phyloP scores from a whole-genome alignment of 2,113 vertebrate genomes.

The Macquaria australasica region DNA sequence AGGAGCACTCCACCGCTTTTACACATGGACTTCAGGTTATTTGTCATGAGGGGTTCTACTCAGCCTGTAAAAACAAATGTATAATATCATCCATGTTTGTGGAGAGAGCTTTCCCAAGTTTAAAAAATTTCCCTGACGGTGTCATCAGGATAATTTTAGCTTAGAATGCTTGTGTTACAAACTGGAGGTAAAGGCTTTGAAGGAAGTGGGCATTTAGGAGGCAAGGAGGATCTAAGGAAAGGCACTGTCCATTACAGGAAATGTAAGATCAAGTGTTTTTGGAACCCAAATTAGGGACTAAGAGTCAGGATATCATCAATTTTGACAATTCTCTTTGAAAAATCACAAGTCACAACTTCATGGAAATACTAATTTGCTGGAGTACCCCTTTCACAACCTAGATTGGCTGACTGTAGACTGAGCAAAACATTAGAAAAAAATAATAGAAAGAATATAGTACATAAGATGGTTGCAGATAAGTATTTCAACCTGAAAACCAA shows the following conservation, averaged over 20 bases:
- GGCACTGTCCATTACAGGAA: not conserved
- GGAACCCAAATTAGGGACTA: not conserved
- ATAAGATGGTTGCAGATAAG: not conserved
- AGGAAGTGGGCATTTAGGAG: not conserved
- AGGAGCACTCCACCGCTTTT: not conserved
- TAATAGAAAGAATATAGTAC: not conserved
- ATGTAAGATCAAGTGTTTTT: not conserved
- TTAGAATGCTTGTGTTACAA: not conserved
- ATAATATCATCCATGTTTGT: not conserved
- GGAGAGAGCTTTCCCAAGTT: not conserved
- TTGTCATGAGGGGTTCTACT: not conserved
- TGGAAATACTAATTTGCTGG: not conserved
- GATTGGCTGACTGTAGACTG: not conserved
- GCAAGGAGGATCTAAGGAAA: not conserved
- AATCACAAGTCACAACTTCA: not conserved
- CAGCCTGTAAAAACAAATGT: not conserved
- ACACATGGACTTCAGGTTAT: not conserved
- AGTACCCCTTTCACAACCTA: not conserved
- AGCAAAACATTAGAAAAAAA: not conserved
- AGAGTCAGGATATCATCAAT: not conserved
- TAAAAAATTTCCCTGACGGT: not conserved
- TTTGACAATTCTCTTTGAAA: not conserved
- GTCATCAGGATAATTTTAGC: not conserved
- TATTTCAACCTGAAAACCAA: not conserved
- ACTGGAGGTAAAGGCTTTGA: not conserved